Conservation (phyloP, 2,113 vertebrate species). For the Sakesphorus luctuosus region DNA sequence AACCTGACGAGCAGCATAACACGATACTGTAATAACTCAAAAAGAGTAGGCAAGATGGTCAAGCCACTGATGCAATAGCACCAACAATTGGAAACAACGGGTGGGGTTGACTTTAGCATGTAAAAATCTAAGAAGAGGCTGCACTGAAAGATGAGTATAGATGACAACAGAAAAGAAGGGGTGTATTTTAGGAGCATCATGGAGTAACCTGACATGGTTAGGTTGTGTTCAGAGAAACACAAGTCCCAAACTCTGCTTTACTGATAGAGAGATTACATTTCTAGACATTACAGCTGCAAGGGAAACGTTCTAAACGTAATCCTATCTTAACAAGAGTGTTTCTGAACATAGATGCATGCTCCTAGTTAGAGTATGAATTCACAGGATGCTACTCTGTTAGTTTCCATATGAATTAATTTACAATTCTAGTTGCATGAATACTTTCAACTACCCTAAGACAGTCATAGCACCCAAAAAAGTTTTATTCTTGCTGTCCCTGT, state of each 20-base stretch:
- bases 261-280: neutral
- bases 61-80: conserved; percentile 5
- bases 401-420: neutral
- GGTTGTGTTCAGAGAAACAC: neutral
- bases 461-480: neutral
- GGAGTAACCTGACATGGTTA: neutral
- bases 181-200: neutral
- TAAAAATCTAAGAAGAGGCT: neutral
- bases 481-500: neutral
- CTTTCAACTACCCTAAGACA: neutral
- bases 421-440: neutral
- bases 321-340: neutral
- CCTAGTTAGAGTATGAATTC: neutral
- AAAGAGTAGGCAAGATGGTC: neutral
- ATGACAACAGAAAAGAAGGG: neutral
- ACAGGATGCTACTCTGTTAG: neutral
- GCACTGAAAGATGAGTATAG: neutral
- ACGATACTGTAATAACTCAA: conserved; percentile 29
- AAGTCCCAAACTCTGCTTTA: neutral
- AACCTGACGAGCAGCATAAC: neutral
- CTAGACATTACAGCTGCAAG: neutral
- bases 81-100: neutral
- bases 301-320: neutral
- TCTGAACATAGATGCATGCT: neutral
- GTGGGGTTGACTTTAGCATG: conserved; percentile 10